These are phyloP conservation scores for Elysia crispata DNA, from an alignment of 2,888 invertebrate species.

Conservation along the genomic window DNA sequence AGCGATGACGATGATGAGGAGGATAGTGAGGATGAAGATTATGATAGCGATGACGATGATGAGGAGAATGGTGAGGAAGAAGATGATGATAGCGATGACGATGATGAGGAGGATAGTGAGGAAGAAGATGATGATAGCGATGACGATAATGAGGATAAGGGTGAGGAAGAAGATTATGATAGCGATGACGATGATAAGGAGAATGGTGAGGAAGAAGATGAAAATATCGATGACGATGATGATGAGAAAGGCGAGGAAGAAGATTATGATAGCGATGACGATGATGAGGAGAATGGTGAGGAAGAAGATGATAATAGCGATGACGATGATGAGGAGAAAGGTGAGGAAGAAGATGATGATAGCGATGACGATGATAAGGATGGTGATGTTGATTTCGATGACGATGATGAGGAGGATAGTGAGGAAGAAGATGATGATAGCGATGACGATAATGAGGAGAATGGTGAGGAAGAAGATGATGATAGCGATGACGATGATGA, in stretches of 20 bases:
- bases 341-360: too few species aligned
- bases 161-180: not conserved
- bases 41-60: too few species aligned
- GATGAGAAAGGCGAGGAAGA: not conserved
- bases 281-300: too few species aligned
- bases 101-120: not conserved
- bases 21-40: too few species aligned
- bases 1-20: not conserved
- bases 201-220: not conserved
- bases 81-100: constrained; percentile 5
- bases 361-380: too few species aligned
- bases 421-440: too few species aligned
- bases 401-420: too few species aligned
- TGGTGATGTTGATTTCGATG: too few species aligned
- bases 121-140: not conserved
- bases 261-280: not conserved
- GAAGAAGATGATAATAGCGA: not conserved
- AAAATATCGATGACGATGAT: constrained; percentile 12
- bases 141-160: constrained; percentile 5
- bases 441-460: too few species aligned
- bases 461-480: too few species aligned
- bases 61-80: too few species aligned
- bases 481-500: too few species aligned
- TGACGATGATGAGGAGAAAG: constrained; percentile 19
- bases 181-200: not conserved